phyloP scores from a whole-genome alignment of 2,797 vertebrate genomes.

The Lacerta agilis region DNA sequence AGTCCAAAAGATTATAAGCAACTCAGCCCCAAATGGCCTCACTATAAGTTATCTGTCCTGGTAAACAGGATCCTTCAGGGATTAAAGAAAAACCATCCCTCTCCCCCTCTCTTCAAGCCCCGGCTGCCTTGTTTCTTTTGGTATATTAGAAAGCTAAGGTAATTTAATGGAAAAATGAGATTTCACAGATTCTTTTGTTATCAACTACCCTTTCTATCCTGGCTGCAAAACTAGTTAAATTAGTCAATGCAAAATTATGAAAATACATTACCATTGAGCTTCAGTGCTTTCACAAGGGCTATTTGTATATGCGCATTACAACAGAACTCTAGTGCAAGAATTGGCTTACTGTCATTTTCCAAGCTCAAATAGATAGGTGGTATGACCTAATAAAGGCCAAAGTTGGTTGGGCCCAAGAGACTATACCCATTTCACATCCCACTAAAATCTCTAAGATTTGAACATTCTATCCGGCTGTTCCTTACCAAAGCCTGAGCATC shows the following conservation, averaged over 20 bases:
- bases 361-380: neutral
- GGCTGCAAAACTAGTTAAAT: neutral
- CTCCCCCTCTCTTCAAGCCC: neutral
- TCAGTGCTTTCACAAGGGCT: neutral
- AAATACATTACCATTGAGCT: neutral
- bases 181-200: neutral
- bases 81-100: neutral
- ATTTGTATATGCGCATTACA: neutral
- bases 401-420: neutral
- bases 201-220: neutral
- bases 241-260: neutral
- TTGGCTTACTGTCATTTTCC: neutral
- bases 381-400: neutral
- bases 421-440: neutral
- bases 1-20: constrained; percentile 31
- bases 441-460: neutral
- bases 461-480: neutral
- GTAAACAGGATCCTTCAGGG: neutral
- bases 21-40: constrained; percentile 33
- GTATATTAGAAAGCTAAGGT: neutral
- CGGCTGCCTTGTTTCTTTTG: neutral
- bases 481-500: neutral
- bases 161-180: constrained; percentile 11
- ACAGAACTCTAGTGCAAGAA: neutral
- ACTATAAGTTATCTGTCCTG: neutral